Evolutionary conservation across 1,140 invertebrate genomes (phyloP), one percentile per base, ranked within the genome.

Genomic region (Zaprionus nigranus): DNA sequence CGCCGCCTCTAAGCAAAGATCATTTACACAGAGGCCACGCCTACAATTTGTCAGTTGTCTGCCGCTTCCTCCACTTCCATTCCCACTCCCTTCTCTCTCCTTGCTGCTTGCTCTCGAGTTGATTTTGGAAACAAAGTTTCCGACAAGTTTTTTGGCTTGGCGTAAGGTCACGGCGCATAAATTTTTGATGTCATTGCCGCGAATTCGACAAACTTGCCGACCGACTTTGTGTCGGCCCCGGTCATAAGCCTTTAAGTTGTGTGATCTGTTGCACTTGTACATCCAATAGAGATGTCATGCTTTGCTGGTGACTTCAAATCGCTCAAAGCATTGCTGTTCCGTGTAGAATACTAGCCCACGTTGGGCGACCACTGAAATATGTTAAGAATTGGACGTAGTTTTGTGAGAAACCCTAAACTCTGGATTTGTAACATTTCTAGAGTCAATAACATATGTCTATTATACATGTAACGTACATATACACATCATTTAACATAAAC

Each of bases 111-210:
- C n/a, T 26, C 22, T 34, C 24, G 34, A 20, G 26, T 64, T 71
- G 59, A 62, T 72, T 78, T 65, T 68, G 59, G 34, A 43, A 62
- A 40, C 56, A 76, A 85, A 82, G 49, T 79, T 86, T 79, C 30
- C 68, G 58, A 79, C 76, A 87, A 82, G 72, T 87, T 79, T 64
- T 75, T 86, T 79, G 68, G 72, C 71, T 73, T 63, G 40, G 53
- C 57, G 40, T 79, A 74, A 82, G 83, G 84, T 75, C 73, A 88
- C 56, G 80, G 34, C 77, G 80, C 80, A 86, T 83, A 70, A 63
- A 86, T 83, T 78, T 83, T 83, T 80, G 66, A 88, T 88, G 83
- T 68, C 80, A 83, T 83, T 83, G 80, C 67, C 73, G 73, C 73
- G 66, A 86, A 66, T 88, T 80, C 62, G 63, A 78, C 59, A 56